A percentile compares a stretch with the other conserved stretches of the same genome.
phyloP scores from a whole-genome alignment of 2,797 vertebrate genomes.

The Cirrhinus molitorella region DNA sequence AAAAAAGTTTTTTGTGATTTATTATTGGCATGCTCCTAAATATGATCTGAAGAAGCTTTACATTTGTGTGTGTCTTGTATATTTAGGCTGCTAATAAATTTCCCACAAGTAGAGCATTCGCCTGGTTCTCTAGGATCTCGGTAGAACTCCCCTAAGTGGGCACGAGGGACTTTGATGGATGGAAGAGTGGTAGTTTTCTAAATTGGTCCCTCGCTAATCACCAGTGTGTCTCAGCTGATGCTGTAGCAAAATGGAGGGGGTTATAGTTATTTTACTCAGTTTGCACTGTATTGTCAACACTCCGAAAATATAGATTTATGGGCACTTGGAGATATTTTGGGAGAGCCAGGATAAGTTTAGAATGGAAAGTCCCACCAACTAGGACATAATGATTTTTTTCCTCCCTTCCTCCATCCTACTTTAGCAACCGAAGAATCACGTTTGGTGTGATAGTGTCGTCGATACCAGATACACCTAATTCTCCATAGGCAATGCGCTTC shows the following conservation, averaged over 20 bases:
- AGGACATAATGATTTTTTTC: slow-evolving; percentile 11
- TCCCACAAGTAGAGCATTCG: slow-evolving; percentile 58
- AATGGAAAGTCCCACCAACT: slow-evolving; percentile 28
- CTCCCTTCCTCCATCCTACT: neutral
- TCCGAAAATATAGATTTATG: slow-evolving; percentile 12
- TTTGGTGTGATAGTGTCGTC: slow-evolving; percentile 13
- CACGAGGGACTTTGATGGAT: slow-evolving; percentile 65
- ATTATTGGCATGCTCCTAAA: neutral
- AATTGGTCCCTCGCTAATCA: slow-evolving; percentile 65
- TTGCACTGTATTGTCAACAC: slow-evolving; percentile 22
- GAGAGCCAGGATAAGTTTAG: slow-evolving; percentile 29
- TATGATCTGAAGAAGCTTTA: neutral
- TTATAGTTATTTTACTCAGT: slow-evolving; percentile 48
- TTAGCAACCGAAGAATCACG: slow-evolving; percentile 4
- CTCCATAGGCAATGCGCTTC: neutral
- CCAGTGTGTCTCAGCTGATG: slow-evolving; percentile 59
- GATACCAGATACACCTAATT: neutral
- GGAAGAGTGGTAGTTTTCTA: slow-evolving; percentile 64
- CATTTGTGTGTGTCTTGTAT: slow-evolving; percentile 51
- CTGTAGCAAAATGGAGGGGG: slow-evolving; percentile 43
- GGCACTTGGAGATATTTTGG: slow-evolving; percentile 9
- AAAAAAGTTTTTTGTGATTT: neutral
- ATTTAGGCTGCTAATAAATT: slow-evolving; percentile 52
- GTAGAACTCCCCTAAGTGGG: slow-evolving; percentile 63
- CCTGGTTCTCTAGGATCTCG: slow-evolving; percentile 57